Base-by-base conservation (phyloP, 2,113 vertebrate species). In the Salvelinus fontinalis region DNA sequence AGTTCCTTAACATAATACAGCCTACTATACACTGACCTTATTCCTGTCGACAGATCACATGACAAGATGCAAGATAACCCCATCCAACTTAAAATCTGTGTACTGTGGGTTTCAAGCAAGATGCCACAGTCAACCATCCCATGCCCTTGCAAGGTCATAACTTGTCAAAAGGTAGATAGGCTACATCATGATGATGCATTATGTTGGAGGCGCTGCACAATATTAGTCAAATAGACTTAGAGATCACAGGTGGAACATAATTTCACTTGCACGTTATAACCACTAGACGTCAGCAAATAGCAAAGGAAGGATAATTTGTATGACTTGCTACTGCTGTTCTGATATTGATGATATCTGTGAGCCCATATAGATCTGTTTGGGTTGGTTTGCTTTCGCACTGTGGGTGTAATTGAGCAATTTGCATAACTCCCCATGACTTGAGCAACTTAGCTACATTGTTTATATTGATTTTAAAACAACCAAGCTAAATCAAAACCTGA, bases 261-360 rank as follows among this genome's bases (percentile, higher is more conserved):
- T 20, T 68, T 39, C 12, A 24, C 22, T 5, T 16, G 26, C 5
- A 66, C 14, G 16, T 18, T 27, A 12, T 44, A 65, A 39, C 57
- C 80, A 75, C 76, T 70, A 79, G 80, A 59, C 73, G 80, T 64
- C 73, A 64, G 73, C 76, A 82, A 20, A 75, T n/a, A 79, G 31
- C 65, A n/a, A n/a, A 51, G 49, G 39, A 8, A 51, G 49, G 49
- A 51, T 51, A 1, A 16, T 4, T 51, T 51, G 49, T 12, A 16
- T 51, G 49, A 16, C 11, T 51, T 51, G 49, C 3, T 1, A 51
- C 49, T 14, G 14, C 49, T 51, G 14, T 51, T 51, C 49, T 14
- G 49, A 51, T 16, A 51, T 39, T 13, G 49, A 14, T 51, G 0
- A 51, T 51, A 4, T 39, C 39, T 39, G 39, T 39, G 39, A 51